These are phyloP conservation scores for Mus musculus DNA, from an alignment of 2,113 vertebrate genomes.

Conservation along the genomic window GRCm39 chr7:36041501-36042000, in stretches of 20 bases:
- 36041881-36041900: not conserved
- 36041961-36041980: not conserved
- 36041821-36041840: not conserved
- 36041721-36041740: not conserved
- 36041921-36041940: no score
- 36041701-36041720: no score
- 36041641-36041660: not conserved
- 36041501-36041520: not conserved
- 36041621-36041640: not conserved
- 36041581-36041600: not conserved
- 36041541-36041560: not conserved
- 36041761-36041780: not conserved
- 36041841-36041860: not conserved
- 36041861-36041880: not conserved
- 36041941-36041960: not conserved
- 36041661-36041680: not conserved
- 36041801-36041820: not conserved
- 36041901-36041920: not conserved
- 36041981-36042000: not conserved
- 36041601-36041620: not conserved
- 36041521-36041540: not conserved
- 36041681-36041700: not conserved
- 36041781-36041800: not conserved
- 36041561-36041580: not conserved
- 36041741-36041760: fast-evolving